Base-by-base conservation (phyloP, 1,140 invertebrate genomes). In the Lordiphosa collinella region DNA sequence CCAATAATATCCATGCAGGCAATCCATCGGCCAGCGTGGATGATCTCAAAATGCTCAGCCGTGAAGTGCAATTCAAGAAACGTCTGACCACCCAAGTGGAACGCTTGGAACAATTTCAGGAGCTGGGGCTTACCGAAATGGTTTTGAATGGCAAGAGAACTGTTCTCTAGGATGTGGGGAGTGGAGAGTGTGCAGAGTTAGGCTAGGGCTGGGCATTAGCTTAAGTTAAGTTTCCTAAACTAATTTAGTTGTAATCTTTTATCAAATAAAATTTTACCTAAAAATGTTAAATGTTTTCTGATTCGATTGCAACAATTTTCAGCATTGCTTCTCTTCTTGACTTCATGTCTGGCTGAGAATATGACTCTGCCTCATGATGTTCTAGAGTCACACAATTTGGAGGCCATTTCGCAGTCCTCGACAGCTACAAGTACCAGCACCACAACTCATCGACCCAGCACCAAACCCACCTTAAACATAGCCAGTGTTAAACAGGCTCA, bases 181-280 rank as follows among this genome's bases (percentile, higher is more conserved):
- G 10, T 5, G 10, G 1, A 18, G 4, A 31, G 10, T 44, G 32
- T 8, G 38, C 16, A 4, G 5, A 13, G 29, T 48, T 14, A 8
- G 49, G 10, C 47, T 68, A 31, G 48, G 36, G 43, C 35, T 36
- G 22, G 32, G 37, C 47, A 58, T 64, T 61, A 58, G 8, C 7
- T 55, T 80, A 82, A 76, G 50, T 44, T 70, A 44, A 60, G 25
- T 35, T 37, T 10, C 48, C 59, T 51, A 8, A 29, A 29, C 25
- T 29, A 10, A 3, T 13, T 67, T 69, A 55, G 34, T 12, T 73
- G 60, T 78, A 78, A 84, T 70, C 55, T 73, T 84, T 72, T 70
- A 84, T 84, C 50, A 59, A 84, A 84, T 84, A 84, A 84, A 84
- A 84, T 82, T 65, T 78, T 50, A 47, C 78, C 7, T 18, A 35